Evolutionary conservation across 2,888 invertebrate genomes (phyloP), one percentile per base, ranked within the genome.

Genomic region (Argyra leucocephala): DNA sequence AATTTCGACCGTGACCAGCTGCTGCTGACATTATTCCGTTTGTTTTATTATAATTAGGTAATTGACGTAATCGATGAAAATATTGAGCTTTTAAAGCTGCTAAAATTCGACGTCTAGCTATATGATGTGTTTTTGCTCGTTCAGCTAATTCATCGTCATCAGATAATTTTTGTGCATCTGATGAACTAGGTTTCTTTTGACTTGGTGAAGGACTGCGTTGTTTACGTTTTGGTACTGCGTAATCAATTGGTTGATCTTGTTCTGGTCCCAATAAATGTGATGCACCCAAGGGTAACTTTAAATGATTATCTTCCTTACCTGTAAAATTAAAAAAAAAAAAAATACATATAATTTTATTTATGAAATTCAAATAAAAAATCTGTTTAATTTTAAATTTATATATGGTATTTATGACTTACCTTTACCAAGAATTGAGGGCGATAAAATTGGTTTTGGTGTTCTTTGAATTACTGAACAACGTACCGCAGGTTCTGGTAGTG

Each of bases 201-300:
- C 71, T 66, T 75, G 74, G 9, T n/a, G 48, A 5, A 15, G 48
- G 48, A 5, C 48, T 48, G 12, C 18, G 48, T 18, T 48, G 48
- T 67, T 86, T 84, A 73, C 90, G 86, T 77, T 91, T 91, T 24
- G 92, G 92, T 70, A 93, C 90, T 74, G 88, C 92, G 76, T 93
- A 93, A 76, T 93, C 92, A 68, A 93, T 93, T 0, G 93, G 93
- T 72, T 92, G 92, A 68, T 93, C 92, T 79, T 91, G 89, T 76
- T 88, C 88, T 0, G 88, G 88, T 72, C 87, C 88, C 23, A 66
- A 31, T 60, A 76, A 67, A 66, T 79, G 75, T 57, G 76, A 76
- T 31, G 76, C 69, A 7, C 83, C 81, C 67, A 83, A 72, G 57
- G 83, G 80, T 61, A 81, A 72, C 62, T 85, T 85, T 70, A 85